Base-by-base conservation (phyloP, 2,888 invertebrate species). In the Chloromyia formosa region DNA sequence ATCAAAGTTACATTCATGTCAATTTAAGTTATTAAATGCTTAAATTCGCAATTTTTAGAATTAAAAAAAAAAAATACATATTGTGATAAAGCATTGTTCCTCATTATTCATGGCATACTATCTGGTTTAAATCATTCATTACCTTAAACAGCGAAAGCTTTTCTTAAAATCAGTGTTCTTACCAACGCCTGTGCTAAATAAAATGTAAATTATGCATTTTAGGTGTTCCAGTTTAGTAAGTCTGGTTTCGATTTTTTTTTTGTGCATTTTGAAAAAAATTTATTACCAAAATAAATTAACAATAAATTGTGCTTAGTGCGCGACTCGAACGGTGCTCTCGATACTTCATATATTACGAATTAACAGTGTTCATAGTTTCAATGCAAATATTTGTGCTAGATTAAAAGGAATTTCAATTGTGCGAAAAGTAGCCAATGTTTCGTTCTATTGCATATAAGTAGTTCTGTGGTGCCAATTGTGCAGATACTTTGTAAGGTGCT, bases 401-500 rank as follows among this genome's bases (percentile, higher is more conserved):
- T 56, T 20, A 10, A 56, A 56, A 16, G 5, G 10, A 16, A 56
- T 56, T 20, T 56, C 20, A 56, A 16, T 56, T 56, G 20, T 56
- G 18, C 22, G 20, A 56, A 20, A 20, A 16, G 27, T 56, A 56
- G 22, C 56, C 56, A 56, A 20, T 56, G 20, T 10, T n/a, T 56
- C 14, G 16, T 16, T 53, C n/a, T 7, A 18, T 27, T 61, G 9
- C 14, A 49, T n/a, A n/a, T n/a, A n/a, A n/a, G n/a, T n/a, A n/a
- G n/a, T n/a, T n/a, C n/a, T n/a, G 9, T 7, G 27, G 27, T 35
- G 27, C 27, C 27, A 23, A 20, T 68, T 54, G 60, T 73, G 60
- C 61, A 61, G 61, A 60, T 73, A 72, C 23, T 56, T 58, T 14
- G 27, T 35, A 35, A 35, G 42, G 75, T 77, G 75, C 76, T 66